Percentiles rank a stretch among this genome's conserved stretches.
Conservation (phyloP, 2,113 vertebrate genomes). For the Numenius arquata region DNA sequence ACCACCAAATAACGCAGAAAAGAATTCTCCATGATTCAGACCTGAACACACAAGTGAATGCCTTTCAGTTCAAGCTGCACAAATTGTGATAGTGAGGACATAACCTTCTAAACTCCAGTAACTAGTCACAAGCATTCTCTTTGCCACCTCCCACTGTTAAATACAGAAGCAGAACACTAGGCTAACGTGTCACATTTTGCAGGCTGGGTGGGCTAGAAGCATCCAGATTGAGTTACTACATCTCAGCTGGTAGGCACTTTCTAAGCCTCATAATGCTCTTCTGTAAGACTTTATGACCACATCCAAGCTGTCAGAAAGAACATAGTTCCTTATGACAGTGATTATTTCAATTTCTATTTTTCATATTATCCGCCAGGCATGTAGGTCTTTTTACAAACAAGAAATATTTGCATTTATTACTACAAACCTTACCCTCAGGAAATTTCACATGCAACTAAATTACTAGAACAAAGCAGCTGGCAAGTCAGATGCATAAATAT, state of each 20-base stretch:
- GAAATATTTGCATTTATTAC: not conserved
- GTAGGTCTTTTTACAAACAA: not conserved
- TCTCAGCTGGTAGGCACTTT: not conserved
- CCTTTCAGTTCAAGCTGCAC: not conserved
- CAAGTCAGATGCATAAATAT: not conserved
- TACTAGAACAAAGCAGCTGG: not conserved
- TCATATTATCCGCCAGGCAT: not conserved
- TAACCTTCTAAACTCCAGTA: not conserved
- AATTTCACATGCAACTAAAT: not conserved
- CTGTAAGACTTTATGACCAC: not conserved
- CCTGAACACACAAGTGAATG: not conserved
- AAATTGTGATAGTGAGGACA: fast-evolving
- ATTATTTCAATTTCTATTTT: not conserved
- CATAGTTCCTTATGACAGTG: not conserved
- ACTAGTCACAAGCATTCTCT: not conserved
- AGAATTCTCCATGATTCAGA: not conserved
- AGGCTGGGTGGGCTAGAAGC: not conserved
- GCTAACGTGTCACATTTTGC: not conserved
- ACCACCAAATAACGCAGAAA: not conserved
- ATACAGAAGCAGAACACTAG: not conserved
- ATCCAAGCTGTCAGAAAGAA: not conserved
- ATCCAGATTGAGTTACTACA: not conserved
- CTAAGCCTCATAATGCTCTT: not conserved
- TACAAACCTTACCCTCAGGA: not conserved
- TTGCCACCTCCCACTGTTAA: not conserved